Base-by-base conservation (phyloP, 2,797 vertebrate species). In the Hephaestus fuliginosus region DNA sequence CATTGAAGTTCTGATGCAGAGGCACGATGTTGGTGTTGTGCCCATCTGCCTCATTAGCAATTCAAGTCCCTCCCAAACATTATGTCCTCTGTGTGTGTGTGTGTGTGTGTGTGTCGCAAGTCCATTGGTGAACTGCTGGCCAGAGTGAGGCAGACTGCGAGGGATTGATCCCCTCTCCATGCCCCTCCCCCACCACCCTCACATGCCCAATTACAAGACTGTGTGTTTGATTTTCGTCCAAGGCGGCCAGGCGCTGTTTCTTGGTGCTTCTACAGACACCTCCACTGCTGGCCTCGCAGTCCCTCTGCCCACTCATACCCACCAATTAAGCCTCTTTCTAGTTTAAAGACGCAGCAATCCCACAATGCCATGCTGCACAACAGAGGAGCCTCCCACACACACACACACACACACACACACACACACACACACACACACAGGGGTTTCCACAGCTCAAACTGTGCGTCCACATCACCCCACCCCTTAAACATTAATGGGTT, bases 11-110 rank as follows among this genome's bases (percentile, higher is more conserved):
- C 49, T 74, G 51, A 78, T 53, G 76, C 48, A 80, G 73, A 62
- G 46, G 67, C 57, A 49, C 69, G 64, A 70, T 62, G 69, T 63
- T 81, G 81, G 48, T 61, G 36, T 30, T 1, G 30, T 65, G 70
- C 70, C 82, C 85, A 80, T 80, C 76, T 82, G 84, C 83, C 80
- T 87, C 58, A 89, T 91, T 90, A 90, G 80, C 72, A 68, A 75
- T 58, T 80, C 72, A 63, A 51, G 70, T 83, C 68, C 65, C 17
- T 75, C 67, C 74, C 63, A 81, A 86, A 81, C 52, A 63, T 53
- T 55, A 65, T 56, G 55, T 41, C 8, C 30, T 56, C 1, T 28
- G 22, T 69, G 56, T 55, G 66, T 76, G 63, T 74, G n/a, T 28
- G 48, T 78, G 66, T 72, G 70, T 82, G 69, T 63, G 55, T 71